These are phyloP conservation scores for Pomatostomus ruficeps DNA, from an alignment of 2,113 vertebrate genomes.

Conservation along the genomic window DNA sequence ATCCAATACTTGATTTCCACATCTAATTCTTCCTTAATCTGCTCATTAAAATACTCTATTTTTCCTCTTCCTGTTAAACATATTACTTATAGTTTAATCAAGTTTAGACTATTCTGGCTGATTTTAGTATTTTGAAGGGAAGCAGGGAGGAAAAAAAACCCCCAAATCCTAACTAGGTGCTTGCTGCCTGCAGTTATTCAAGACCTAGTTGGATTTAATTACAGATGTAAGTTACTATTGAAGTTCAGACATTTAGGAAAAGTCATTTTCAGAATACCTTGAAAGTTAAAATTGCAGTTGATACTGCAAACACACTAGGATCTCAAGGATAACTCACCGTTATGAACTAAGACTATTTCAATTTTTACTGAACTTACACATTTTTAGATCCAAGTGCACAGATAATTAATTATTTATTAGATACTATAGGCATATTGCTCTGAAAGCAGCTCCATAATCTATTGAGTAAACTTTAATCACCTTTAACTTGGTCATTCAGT, in stretches of 20 bases:
- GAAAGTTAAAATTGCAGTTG: not conserved
- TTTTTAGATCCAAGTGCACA: not conserved
- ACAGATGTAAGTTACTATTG: constrained; percentile 1
- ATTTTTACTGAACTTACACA: not conserved
- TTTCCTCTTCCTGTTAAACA: not conserved
- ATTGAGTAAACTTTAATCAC: not conserved
- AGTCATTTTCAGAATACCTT: constrained; percentile 38
- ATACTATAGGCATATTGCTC: not conserved
- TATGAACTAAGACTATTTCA: not conserved
- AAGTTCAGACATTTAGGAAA: constrained; percentile 25
- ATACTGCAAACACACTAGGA: not conserved
- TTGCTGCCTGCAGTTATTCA: constrained; percentile 51
- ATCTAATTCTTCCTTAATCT: constrained; percentile 29
- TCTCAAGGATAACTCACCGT: not conserved
- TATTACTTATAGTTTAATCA: constrained; percentile 11
- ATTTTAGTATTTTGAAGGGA: not conserved
- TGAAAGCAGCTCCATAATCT: not conserved
- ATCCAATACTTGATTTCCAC: constrained; percentile 16
- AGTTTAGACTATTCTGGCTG: constrained; percentile 4
- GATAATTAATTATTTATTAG: not conserved
- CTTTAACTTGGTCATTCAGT: not conserved
- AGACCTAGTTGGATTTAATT: constrained; percentile 1
- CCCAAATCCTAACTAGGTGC: not conserved
- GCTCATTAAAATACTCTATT: constrained; percentile 36
- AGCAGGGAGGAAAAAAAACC: rapidly evolving